phyloP scores from a whole-genome alignment of 92 coral and sea anemone genomes.

The Porites divaricata region DNA sequence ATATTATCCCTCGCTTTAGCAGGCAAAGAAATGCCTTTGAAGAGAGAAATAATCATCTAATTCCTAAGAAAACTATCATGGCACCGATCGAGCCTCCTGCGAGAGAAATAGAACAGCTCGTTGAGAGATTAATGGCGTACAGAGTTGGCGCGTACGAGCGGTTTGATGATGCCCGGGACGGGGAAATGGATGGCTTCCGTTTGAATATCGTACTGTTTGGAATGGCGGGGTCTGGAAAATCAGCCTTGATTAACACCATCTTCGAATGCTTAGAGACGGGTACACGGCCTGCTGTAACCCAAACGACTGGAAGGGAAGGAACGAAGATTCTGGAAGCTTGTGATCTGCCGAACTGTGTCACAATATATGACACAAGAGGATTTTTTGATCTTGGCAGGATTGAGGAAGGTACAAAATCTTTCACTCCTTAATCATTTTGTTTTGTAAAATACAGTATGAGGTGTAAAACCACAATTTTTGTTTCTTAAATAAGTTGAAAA shows the following conservation, averaged over 20 bases:
- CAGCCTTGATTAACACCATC: constrained; percentile 42
- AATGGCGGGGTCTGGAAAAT: constrained; percentile 45
- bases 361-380: constrained; percentile 5
- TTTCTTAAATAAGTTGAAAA: no score
- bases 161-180: constrained; percentile 6
- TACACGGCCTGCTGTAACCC: neutral
- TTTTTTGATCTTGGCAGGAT: constrained; percentile 15
- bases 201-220: constrained; percentile 27
- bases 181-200: constrained; percentile 35
- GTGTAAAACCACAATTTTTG: no score
- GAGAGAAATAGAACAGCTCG: neutral
- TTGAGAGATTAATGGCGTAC: neutral
- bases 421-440: neutral
- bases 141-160: constrained; percentile 12
- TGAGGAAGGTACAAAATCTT: constrained; percentile 11
- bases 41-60: neutral
- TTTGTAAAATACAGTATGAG: no score
- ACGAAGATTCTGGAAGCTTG: constrained; percentile 20
- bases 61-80: neutral
- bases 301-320: constrained; percentile 19
- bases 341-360: neutral
- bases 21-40: neutral
- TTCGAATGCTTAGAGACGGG: constrained; percentile 7
- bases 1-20: neutral
- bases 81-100: neutral